Percentiles rank a stretch among this genome's conserved stretches.
phyloP scores from a whole-genome alignment of 2,113 vertebrate species.

The Varanus salvator region DNA sequence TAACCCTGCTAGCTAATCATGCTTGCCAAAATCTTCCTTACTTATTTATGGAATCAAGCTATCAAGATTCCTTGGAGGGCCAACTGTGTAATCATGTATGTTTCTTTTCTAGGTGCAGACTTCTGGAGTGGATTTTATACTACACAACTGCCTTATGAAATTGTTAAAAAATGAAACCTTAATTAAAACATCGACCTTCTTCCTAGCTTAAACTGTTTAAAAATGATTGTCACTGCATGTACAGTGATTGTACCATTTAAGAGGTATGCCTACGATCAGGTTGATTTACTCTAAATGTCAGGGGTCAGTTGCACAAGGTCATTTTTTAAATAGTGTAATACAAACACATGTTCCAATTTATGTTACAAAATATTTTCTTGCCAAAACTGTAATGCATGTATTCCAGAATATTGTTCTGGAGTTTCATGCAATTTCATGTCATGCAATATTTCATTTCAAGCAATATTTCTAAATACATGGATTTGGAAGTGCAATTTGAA shows the following conservation, averaged over 20 bases:
- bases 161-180: background rate
- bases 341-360: constrained; percentile 13
- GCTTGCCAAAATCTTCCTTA: constrained; percentile 12
- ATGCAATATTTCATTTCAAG: background rate
- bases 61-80: constrained; percentile 15
- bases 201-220: background rate
- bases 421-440: too few relatives aligned
- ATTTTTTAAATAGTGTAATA: constrained; percentile 24
- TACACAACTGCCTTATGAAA: background rate
- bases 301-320: constrained; percentile 39
- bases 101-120: constrained; percentile 5
- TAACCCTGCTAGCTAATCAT: background rate
- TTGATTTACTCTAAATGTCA: constrained; percentile 44
- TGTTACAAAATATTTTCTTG: constrained; percentile 39
- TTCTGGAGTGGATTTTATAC: constrained; percentile 7
- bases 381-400: constrained; percentile 43
- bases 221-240: constrained; percentile 1
- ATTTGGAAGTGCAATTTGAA: background rate
- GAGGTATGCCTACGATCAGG: constrained; percentile 12
- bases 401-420: constrained; percentile 32
- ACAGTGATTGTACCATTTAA: background rate
- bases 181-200: background rate
- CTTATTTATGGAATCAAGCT: constrained; percentile 20
- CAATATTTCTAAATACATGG: background rate
- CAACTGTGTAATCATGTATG: constrained; percentile 9